Conservation (phyloP, 2,888 invertebrate genomes). For the Phoronis australis region DNA sequence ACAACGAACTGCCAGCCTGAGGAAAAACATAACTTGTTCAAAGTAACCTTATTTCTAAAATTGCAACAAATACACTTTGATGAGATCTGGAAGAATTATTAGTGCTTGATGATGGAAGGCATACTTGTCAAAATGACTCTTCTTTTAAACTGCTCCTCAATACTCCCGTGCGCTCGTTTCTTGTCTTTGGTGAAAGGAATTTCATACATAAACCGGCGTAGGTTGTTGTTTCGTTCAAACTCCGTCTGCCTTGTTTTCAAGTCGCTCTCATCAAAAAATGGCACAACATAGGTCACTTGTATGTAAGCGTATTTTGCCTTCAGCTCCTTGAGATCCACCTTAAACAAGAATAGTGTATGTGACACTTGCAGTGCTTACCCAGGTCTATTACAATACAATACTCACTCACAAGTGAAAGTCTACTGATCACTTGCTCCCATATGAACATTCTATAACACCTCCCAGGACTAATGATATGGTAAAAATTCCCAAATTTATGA, state of each 20-base stretch:
- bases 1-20: no score
- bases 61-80: no score
- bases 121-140: constrained; percentile 84
- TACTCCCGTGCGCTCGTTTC: constrained; percentile 62
- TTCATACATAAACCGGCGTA: constrained; percentile 84
- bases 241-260: constrained; percentile 71
- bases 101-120: no score
- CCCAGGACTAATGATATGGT: no score
- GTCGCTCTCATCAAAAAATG: constrained; percentile 69
- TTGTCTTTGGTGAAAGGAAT: constrained; percentile 85
- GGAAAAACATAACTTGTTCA: no score
- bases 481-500: no score
- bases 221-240: constrained; percentile 85
- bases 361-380: not conserved
- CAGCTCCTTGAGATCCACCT: constrained; percentile 68
- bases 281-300: constrained; percentile 92
- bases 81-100: no score
- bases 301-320: constrained; percentile 83
- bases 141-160: constrained; percentile 83
- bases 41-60: no score
- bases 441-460: not conserved
- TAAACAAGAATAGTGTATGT: constrained; percentile 8
- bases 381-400: not conserved
- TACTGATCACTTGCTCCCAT: not conserved
- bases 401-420: not conserved